Conservation (phyloP, 2,888 invertebrate genomes). For the Cabera pusaria region DNA sequence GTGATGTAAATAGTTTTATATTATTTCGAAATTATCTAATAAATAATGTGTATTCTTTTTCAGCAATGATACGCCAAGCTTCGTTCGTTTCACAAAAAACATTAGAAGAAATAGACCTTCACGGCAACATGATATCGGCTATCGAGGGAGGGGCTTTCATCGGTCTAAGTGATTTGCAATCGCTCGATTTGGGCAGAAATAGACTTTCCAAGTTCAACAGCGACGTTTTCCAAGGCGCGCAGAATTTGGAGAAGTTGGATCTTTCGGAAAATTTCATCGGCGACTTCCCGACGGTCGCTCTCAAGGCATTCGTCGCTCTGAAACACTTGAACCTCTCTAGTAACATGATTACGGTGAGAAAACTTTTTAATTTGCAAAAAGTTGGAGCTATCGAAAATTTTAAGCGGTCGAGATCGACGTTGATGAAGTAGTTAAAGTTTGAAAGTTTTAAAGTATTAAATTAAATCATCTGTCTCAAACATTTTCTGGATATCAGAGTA, state of each 20-base stretch:
- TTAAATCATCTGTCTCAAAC: conserved; percentile 13
- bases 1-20: too few relatives aligned
- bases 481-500: too few relatives aligned
- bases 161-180: conserved; percentile 86
- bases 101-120: conserved; percentile 90
- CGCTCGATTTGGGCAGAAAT: conserved; percentile 90
- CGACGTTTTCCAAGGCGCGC: conserved; percentile 91
- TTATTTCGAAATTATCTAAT: too few relatives aligned
- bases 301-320: conserved; percentile 87
- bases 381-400: conserved; percentile 30
- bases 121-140: conserved; percentile 88
- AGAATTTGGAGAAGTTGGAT: conserved; percentile 90
- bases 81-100: conserved; percentile 88
- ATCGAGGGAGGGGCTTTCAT: conserved; percentile 91
- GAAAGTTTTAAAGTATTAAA: conserved; percentile 24
- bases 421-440: conserved; percentile 28
- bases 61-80: conserved; percentile 86
- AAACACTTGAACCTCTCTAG: conserved; percentile 91
- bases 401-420: conserved; percentile 21
- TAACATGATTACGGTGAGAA: conserved; percentile 91
- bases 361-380: conserved; percentile 33
- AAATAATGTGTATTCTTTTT: too few relatives aligned
- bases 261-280: conserved; percentile 93
- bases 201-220: conserved; percentile 91
- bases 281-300: conserved; percentile 90